Conservation (phyloP, 2,113 vertebrate genomes). For the Mustela nigripes region DNA sequence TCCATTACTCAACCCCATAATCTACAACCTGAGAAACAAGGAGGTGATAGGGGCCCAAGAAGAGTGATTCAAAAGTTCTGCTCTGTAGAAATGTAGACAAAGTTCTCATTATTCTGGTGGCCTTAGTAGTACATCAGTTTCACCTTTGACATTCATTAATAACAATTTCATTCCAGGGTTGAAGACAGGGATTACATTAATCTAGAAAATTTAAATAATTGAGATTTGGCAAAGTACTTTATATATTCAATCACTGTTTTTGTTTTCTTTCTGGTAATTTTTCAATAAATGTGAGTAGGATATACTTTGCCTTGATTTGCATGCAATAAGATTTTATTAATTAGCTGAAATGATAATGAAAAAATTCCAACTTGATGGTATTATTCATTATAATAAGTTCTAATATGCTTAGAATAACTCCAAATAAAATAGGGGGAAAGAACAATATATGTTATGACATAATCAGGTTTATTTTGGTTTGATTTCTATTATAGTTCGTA, state of each 20-base stretch:
- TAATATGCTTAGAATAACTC: neutral
- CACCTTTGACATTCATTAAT: too few species aligned
- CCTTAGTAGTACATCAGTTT: too few species aligned
- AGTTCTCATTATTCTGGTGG: too few species aligned
- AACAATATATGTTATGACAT: neutral
- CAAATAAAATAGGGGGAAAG: neutral
- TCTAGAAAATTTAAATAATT: too few species aligned
- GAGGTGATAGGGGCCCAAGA: too few species aligned
- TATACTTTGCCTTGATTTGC: neutral
- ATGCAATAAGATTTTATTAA: neutral
- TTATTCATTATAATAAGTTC: neutral
- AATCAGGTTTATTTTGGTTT: neutral
- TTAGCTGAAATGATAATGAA: neutral
- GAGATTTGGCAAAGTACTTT: too few species aligned
- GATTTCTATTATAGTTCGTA: neutral
- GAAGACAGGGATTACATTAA: too few species aligned
- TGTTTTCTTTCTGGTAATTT: neutral
- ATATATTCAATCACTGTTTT: neutral
- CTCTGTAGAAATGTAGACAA: too few species aligned
- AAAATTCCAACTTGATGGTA: neutral
- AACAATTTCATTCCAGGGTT: too few species aligned
- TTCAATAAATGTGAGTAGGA: neutral
- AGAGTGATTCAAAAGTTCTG: too few species aligned
- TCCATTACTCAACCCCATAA: too few species aligned
- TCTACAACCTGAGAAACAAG: too few species aligned